Evolutionary conservation across 2,888 invertebrate genomes (phyloP), one percentile per base, ranked within the genome.

Genomic region (Yponomeuta malinellus): DNA sequence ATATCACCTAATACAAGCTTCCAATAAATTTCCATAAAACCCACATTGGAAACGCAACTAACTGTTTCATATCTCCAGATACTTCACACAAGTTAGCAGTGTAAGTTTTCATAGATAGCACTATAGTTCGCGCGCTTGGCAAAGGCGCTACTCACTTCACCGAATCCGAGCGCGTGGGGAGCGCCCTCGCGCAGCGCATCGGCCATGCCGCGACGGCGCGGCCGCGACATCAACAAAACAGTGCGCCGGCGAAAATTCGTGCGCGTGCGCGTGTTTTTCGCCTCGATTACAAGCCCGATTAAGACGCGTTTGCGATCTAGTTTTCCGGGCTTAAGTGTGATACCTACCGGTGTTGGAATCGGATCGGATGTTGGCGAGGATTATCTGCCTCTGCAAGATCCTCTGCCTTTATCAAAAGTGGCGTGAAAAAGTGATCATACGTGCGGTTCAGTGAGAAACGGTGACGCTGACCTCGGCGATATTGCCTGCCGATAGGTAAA

Each of bases 261-360:
- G 84, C 84, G 90, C 83, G 82, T 79, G 81, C 89, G 88, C 90
- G 90, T 85, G 84, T 87, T 81, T 79, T 83, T 81, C 79, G 82
- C 81, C 37, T 23, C 48, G 33, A 37, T 70, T 43, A 29, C 73
- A 74, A 73, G 79, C 79, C 76, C 78, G 74, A 75, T 69, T 37
- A 63, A 33, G 75, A 76, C 77, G 78, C 79, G 75, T 79, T 79
- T 76, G 77, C 78, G 29, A 31, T 43, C 43, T 43, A 43, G 8
- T 43, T 43, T 43, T 33, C 5, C 5, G 43, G 43, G 6, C 43
- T 1, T 43, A 0, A 9, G 9, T 43, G 43, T 43, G 43, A 6
- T 43, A 43, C 43, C 1, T 43, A 43, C 8, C 43, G 43, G 43
- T 8, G 6, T 43, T 43, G 8, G 43, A 43, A 43, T 43, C 43